Base-by-base conservation (phyloP, 2,113 vertebrate species). In the Laterallus jamaicensis region DNA sequence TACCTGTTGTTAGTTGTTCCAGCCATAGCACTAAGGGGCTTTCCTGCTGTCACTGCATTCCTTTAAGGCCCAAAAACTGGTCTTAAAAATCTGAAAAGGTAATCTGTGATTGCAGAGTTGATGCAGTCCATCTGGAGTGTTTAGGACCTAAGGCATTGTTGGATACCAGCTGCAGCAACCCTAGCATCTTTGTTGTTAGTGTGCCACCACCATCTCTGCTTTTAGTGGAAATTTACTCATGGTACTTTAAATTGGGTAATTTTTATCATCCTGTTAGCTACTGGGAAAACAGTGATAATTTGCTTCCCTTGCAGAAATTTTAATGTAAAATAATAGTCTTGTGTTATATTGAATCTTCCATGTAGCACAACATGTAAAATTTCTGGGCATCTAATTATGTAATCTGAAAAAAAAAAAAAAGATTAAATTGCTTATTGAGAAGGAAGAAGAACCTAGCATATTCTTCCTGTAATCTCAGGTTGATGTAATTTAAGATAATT, bases 161-260 rank as follows among this genome's bases (percentile, higher is more conserved):
- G 74, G 47, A 26, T 49, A 16, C 16, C 19, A 70, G 50, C n/a
- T 79, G 44, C 31, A 6, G 25, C 50, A 35, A 8, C 55, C 0
- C 37, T 31, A 47, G 47, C 0, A 0, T 29, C 25, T 14, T 29
- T 76, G 26, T n/a, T 66, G 47, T 58, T 12, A 11, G 14, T 1
- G 5, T 70, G 42, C 35, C 31, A 5, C 82, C 31, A 31, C 49
- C 10, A 2, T 8, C 42, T 56, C 50, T 85, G 69, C 0, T 47
- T 75, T 35, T 29, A 50, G 74, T 64, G n/a, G 35, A 62, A 31
- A 13, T 39, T n/a, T 35, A 16, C 31, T 75, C 7, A 0, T 49
- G 25, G 50, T 52, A 54, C 52, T 14, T 54, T 29, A 79, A 29
- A 25, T 76, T 15, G 17, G 12, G 16, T 24, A 14, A 13, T 82